Conservation (phyloP, 2,797 vertebrate genomes). For the Tolypeutes matacus region DNA sequence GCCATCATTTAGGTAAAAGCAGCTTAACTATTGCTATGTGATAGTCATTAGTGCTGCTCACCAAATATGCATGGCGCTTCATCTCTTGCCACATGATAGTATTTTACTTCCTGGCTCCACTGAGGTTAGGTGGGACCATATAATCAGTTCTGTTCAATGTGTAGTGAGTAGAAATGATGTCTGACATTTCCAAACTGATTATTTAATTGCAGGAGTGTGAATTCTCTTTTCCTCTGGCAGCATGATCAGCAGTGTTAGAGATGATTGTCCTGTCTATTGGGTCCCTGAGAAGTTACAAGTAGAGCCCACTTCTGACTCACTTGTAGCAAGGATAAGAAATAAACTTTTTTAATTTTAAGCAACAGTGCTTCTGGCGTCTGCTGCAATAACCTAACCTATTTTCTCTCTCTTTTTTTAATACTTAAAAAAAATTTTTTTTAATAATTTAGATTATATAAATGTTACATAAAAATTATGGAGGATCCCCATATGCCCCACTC, state of each 20-base stretch:
- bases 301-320: neutral
- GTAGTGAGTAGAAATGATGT: conserved; percentile 2
- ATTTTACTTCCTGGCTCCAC: neutral
- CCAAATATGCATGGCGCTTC: neutral
- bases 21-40: neutral
- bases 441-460: too few relatives aligned
- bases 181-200: neutral
- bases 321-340: neutral
- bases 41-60: neutral
- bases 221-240: neutral
- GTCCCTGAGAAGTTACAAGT: neutral
- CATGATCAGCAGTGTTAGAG: neutral
- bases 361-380: neutral
- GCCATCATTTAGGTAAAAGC: conserved; percentile 14
- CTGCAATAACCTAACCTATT: neutral
- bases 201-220: neutral
- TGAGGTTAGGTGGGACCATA: neutral
- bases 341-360: conserved; percentile 48
- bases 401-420: too few relatives aligned
- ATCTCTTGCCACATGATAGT: neutral
- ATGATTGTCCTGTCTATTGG: neutral
- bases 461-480: too few relatives aligned
- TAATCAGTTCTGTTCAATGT: neutral
- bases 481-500: too few relatives aligned
- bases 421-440: too few relatives aligned